Percentiles rank a stretch among this genome's conserved stretches.
Conservation (phyloP, 2,797 vertebrate genomes). For the Momotus momota region DNA sequence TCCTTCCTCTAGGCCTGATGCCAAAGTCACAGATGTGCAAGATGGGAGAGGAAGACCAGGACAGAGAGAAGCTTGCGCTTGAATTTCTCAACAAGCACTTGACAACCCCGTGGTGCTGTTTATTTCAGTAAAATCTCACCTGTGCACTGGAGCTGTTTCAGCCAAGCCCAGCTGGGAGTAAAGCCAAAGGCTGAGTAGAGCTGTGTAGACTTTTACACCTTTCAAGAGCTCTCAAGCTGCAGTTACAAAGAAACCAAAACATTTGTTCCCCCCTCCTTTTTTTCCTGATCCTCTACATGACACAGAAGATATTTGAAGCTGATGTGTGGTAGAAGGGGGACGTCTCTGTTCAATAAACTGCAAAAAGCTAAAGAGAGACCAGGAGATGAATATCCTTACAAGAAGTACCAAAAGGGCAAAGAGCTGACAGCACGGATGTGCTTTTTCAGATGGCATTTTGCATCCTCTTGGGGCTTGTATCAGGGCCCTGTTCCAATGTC, state of each 20-base stretch:
- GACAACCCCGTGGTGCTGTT: conserved; percentile 39
- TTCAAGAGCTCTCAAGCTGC: background rate
- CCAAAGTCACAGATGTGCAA: conserved; percentile 71
- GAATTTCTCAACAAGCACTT: conserved; percentile 58
- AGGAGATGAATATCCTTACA: background rate
- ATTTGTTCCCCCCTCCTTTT: background rate
- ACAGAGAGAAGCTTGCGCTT: background rate
- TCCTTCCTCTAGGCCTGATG: conserved; percentile 67
- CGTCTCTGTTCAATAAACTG: background rate
- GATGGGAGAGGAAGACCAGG: conserved; percentile 5
- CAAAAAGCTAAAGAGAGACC: background rate
- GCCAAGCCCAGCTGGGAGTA: conserved; percentile 29
- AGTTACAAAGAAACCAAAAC: background rate
- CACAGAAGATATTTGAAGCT: background rate
- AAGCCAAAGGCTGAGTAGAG: background rate
- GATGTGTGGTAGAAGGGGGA: background rate
- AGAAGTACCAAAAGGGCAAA: background rate
- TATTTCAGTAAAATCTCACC: conserved; percentile 52
- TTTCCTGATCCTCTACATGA: background rate
- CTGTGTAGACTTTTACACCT: background rate
- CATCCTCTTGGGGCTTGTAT: background rate
- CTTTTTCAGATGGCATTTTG: background rate
- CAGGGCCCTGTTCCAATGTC: background rate
- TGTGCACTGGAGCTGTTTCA: background rate
- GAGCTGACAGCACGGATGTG: background rate